Evolutionary conservation across 2,888 invertebrate species (phyloP).

Genomic region (Melitaea athalia): DNA sequence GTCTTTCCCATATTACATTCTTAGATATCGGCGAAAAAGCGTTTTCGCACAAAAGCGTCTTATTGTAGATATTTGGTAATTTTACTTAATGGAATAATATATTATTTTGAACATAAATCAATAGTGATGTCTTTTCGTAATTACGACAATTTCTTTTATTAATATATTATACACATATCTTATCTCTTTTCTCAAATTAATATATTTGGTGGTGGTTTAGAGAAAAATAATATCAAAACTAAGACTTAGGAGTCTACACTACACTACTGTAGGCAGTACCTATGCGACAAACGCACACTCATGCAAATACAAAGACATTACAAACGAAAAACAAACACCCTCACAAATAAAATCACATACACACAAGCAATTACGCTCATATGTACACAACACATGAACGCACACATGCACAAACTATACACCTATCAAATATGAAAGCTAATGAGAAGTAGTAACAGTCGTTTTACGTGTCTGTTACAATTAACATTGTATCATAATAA

Average conservation of each 20-base stretch:
- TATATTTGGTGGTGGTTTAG: too few relatives aligned
- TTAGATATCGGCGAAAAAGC: not conserved
- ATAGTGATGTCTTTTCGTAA: too few relatives aligned
- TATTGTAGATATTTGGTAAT: not conserved
- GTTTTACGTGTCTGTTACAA: conserved; percentile 42
- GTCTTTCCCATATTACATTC: not conserved
- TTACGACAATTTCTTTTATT: too few relatives aligned
- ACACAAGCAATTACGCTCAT: not conserved
- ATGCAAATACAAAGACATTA: not conserved
- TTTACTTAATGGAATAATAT: not conserved
- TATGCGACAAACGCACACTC: not conserved
- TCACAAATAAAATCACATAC: not conserved
- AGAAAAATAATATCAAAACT: too few relatives aligned
- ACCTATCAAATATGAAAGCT: conserved; percentile 24
- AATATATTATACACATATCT: too few relatives aligned
- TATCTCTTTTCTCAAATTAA: too few relatives aligned
- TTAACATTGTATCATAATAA: conserved; percentile 52
- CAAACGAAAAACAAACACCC: not conserved
- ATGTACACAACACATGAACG: not conserved
- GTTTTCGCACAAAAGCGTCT: not conserved
- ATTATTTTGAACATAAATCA: not conserved
- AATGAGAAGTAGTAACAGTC: conserved; percentile 16
- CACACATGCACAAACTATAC: not conserved
- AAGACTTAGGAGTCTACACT: too few relatives aligned
- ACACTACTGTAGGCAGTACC: too few relatives aligned